Evolutionary conservation across 2,888 invertebrate species (phyloP).

Genomic region (Diachrysia chrysitis): DNA sequence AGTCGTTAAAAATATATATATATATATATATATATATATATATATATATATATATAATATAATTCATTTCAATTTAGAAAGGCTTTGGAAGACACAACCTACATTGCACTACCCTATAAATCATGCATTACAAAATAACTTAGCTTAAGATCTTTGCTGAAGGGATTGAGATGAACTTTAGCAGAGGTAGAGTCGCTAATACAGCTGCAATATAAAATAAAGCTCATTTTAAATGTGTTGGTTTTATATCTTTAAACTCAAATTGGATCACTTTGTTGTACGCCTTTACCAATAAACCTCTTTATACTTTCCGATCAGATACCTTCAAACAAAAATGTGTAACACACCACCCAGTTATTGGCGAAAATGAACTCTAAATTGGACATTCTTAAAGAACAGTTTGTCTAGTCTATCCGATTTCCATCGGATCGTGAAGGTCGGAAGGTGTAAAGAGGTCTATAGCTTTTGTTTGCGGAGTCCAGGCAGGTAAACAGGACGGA

Average conservation of each 20-base stretch:
- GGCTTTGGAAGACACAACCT: not conserved
- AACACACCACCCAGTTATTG: not conserved
- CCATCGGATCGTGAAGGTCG: slow-evolving; percentile 5
- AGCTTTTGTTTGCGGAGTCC: slow-evolving; percentile 66
- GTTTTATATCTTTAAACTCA: slow-evolving; percentile 30
- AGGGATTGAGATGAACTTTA: not conserved
- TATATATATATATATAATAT: no score
- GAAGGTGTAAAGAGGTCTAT: slow-evolving; percentile 22
- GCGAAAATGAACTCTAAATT: not conserved
- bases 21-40: no score
- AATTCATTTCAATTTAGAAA: no score
- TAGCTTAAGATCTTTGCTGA: not conserved
- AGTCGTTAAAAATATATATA: no score
- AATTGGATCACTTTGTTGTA: slow-evolving; percentile 25
- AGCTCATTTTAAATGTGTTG: slow-evolving; percentile 17
- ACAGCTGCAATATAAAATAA: slow-evolving; percentile 5
- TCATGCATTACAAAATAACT: not conserved
- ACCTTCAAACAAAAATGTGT: not conserved
- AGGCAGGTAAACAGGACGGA: slow-evolving; percentile 74
- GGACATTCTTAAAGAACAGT: not conserved
- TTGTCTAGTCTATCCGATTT: not conserved
- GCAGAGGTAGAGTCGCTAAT: not conserved
- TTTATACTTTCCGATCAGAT: slow-evolving; percentile 31
- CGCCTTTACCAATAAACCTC: slow-evolving; percentile 8
- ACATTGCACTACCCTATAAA: not conserved